Base-by-base conservation (phyloP, 2,113 vertebrate species). In the Pampusana beccarii region DNA sequence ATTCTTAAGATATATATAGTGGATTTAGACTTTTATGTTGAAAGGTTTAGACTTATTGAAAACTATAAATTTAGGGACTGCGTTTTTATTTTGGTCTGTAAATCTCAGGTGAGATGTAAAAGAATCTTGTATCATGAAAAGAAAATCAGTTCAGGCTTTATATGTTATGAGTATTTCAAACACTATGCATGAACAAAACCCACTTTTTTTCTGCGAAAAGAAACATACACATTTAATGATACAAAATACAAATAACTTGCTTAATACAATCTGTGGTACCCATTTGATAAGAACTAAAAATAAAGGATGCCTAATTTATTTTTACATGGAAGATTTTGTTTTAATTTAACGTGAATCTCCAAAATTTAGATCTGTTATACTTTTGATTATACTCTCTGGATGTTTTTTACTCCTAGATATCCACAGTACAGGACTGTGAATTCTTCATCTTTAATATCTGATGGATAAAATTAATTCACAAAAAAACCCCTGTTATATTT, bases 101-200 rank as follows among this genome's bases (percentile, higher is more conserved):
- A 69, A 84, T 84, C 54, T 66, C 26, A 80, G 21, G 10, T 44
- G 42, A 72, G 42, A 46, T 42, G 15, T 38, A 75, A 93, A 75
- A 13, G 5, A 26, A 8, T 28, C 28, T 60, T 67, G 2, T 25
- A 58, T 64, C 74, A 60, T 2, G 2, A 42, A 82, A 82, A 74
- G 29, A 86, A 88, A 72, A 58, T 67, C n/a, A 70, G 14, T 64
- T 80, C 26, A 36, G 6, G 62, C 21, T 33, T 89, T 57, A 53
- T 70, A 3, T 65, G 2, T 65, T 56, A 73, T 10, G 19, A 31
- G 5, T 28, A 48, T 66, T 87, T 85, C 14, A 66, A 74, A 53
- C 2, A 3, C 4, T 34, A 5, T 33, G 5, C 9, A 80, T 26
- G 12, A 79, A 9, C 0, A 3, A 86, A 92, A 8, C 13, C 1